Evolutionary conservation across 2,888 invertebrate species (phyloP).

Genomic region (Lamellibrachia columna): DNA sequence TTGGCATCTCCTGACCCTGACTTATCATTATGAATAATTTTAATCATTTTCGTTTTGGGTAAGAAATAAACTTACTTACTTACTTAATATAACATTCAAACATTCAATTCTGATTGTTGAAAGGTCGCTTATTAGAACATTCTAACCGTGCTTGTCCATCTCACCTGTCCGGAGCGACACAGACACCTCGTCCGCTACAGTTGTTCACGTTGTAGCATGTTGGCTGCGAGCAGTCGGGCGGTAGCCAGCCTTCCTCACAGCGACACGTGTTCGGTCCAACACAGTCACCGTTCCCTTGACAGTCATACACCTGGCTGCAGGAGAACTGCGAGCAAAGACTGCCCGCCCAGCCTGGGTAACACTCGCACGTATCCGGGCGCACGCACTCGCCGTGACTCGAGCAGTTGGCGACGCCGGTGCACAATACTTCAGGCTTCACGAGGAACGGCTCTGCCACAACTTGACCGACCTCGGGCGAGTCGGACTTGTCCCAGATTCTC

Average conservation of each 20-base stretch:
- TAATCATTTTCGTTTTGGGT: too few relatives aligned
- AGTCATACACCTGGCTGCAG: conserved; percentile 23
- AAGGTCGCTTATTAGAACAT: neutral
- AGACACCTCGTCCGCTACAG: conserved; percentile 32
- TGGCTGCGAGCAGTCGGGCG: conserved; percentile 35
- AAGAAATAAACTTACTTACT: too few relatives aligned
- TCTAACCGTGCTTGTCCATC: neutral
- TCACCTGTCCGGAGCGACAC: conserved; percentile 32
- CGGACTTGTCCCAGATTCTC: neutral
- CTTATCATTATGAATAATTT: too few relatives aligned
- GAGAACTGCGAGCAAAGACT: conserved; percentile 16
- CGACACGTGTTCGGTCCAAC: conserved; percentile 42
- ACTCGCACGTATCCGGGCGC: conserved; percentile 43
- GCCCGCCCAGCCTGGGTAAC: conserved; percentile 40
- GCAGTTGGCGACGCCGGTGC: conserved; percentile 29
- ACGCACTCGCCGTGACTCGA: conserved; percentile 34
- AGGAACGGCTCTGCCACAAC: conserved; percentile 27
- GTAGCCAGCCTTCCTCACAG: conserved; percentile 41
- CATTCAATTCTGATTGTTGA: neutral
- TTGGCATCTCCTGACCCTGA: too few relatives aligned
- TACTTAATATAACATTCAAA: neutral
- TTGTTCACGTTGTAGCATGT: conserved; percentile 35
- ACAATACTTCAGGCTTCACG: conserved; percentile 7
- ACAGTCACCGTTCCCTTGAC: conserved; percentile 42
- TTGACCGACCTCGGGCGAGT: too few relatives aligned